phyloP scores from a whole-genome alignment of 1,140 invertebrate genomes.

The Drosophila auraria region DNA sequence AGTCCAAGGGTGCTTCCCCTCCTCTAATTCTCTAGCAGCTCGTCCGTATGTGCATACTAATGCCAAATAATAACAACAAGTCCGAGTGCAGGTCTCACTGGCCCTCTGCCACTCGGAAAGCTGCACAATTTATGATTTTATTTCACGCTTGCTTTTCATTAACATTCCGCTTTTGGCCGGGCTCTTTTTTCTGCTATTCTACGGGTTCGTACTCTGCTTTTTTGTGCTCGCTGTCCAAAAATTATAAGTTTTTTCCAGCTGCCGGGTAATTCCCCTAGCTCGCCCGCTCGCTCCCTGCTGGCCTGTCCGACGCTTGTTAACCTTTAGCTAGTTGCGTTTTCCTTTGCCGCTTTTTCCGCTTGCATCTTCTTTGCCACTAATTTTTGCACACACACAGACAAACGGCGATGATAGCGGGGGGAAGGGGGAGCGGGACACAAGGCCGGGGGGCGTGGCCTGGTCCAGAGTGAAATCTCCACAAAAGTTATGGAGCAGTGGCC shows the following conservation, averaged over 20 bases:
- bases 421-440: neutral
- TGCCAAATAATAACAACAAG: slow-evolving; percentile 64
- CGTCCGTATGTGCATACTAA: slow-evolving; percentile 51
- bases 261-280: slow-evolving; percentile 53
- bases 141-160: slow-evolving; percentile 84
- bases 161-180: slow-evolving; percentile 56
- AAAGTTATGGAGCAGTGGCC: slow-evolving; percentile 77
- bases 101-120: slow-evolving; percentile 12
- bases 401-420: slow-evolving; percentile 24
- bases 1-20: slow-evolving; percentile 24
- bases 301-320: slow-evolving; percentile 75
- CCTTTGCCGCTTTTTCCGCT: slow-evolving; percentile 44
- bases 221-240: slow-evolving; percentile 61
- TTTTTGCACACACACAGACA: slow-evolving; percentile 49
- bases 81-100: neutral
- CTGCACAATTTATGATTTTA: slow-evolving; percentile 83
- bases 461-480: slow-evolving; percentile 70
- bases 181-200: slow-evolving; percentile 27
- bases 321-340: slow-evolving; percentile 71
- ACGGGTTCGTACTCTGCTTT: slow-evolving; percentile 2
- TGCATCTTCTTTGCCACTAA: slow-evolving; percentile 65
- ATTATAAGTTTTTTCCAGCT: slow-evolving; percentile 71
- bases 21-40: slow-evolving; percentile 17
- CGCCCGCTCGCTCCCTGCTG: slow-evolving; percentile 7
- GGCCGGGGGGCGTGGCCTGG: slow-evolving; percentile 34